These are phyloP conservation scores for Apamea anceps DNA, from an alignment of 2,888 invertebrate genomes.

Conservation along the genomic window DNA sequence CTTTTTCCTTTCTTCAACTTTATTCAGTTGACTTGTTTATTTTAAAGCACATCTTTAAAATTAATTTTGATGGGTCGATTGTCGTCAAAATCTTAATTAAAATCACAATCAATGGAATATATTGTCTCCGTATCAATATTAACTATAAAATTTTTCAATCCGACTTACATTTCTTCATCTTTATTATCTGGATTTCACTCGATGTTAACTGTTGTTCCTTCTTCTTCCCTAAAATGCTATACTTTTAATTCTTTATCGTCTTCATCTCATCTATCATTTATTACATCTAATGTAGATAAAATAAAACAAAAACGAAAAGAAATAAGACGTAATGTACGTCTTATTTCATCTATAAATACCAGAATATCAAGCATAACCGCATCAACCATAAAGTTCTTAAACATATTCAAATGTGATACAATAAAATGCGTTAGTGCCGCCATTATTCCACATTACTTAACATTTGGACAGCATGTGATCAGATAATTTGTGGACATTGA, in stretches of 20 bases:
- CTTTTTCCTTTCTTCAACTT: not conserved
- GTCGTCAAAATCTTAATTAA: not conserved
- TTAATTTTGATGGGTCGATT: not conserved
- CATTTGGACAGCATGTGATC: constrained; percentile 62
- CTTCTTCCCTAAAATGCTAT: fast-evolving
- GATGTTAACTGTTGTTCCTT: not conserved
- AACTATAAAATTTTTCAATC: not conserved
- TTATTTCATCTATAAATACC: not conserved
- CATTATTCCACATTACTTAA: constrained; percentile 56
- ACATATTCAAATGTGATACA: constrained; percentile 58
- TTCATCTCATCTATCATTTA: no score
- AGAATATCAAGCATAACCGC: constrained; percentile 18
- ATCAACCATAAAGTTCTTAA: constrained; percentile 14
- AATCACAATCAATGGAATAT: not conserved
- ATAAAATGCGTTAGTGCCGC: constrained; percentile 37
- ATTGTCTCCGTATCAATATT: not conserved
- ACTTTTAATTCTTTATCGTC: not conserved
- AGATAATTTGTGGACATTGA: constrained; percentile 49
- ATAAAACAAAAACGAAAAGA: no score
- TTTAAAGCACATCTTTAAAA: not conserved
- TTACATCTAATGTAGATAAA: no score
- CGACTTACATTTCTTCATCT: not conserved
- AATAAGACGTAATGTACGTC: no score
- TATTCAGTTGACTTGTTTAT: not conserved
- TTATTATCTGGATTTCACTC: not conserved